Conservation (phyloP, 2,888 invertebrate genomes). For the Sminthurides aquaticus region DNA sequence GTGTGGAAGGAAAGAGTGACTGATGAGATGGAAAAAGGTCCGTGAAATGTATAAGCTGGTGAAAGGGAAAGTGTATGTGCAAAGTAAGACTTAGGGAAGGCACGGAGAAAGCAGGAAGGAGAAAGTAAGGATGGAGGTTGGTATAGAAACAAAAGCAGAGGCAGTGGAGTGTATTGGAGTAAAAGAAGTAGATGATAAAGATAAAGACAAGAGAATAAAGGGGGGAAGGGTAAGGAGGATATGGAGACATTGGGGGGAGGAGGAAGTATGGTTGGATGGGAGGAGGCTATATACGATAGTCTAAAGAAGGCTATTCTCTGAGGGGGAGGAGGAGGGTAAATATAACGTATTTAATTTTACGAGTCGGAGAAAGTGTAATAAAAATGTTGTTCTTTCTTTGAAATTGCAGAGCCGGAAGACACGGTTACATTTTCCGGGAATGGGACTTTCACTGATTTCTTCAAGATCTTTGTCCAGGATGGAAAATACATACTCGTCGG, state of each 20-base stretch:
- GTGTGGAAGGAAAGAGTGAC: background rate
- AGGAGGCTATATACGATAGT: no score
- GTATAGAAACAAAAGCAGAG: background rate
- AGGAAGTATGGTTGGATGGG: no score
- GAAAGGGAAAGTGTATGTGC: no score
- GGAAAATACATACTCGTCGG: constrained; percentile 42
- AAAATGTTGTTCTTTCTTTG: background rate
- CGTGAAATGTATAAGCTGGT: no score
- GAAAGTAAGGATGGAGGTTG: background rate
- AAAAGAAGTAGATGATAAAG: background rate
- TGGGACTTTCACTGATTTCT: constrained; percentile 42
- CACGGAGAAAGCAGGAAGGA: background rate
- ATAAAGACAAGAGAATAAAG: background rate
- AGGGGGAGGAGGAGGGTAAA: background rate
- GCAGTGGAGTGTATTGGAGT: background rate
- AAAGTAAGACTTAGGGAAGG: no score
- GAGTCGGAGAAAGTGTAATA: background rate
- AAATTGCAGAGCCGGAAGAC: constrained; percentile 39
- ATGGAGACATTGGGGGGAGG: no score
- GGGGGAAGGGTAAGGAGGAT: no score
- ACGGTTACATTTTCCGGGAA: constrained; percentile 42
- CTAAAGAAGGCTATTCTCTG: no score
- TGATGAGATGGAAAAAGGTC: background rate
- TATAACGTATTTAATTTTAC: background rate
- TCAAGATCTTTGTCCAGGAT: constrained; percentile 42